Evolutionary conservation across 2,113 vertebrate genomes (phyloP).

Genomic region (Lepus americanus): DNA sequence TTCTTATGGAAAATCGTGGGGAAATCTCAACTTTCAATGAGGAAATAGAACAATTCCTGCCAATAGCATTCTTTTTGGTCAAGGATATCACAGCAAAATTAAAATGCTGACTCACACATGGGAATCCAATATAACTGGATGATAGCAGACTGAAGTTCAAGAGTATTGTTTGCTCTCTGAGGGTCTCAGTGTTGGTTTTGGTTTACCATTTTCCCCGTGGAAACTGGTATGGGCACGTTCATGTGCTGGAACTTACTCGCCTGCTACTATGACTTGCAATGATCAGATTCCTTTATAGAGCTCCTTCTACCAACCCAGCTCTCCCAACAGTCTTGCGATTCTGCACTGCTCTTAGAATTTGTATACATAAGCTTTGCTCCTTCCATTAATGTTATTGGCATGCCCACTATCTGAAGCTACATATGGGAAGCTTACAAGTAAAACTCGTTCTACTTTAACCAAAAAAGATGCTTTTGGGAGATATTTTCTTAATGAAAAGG

Average conservation of each 20-base stretch:
- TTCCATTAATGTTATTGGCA: background rate
- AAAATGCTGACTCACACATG: constrained; percentile 5
- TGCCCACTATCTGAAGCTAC: background rate
- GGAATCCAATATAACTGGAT: background rate
- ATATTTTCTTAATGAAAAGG: constrained; percentile 12
- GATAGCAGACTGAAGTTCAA: background rate
- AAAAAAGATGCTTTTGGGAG: background rate
- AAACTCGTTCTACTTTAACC: constrained; percentile 4
- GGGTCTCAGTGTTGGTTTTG: background rate
- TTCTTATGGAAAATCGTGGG: constrained; percentile 36
- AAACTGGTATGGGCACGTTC: background rate
- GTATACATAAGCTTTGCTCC: background rate
- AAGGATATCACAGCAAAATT: constrained; percentile 11
- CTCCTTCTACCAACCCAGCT: background rate
- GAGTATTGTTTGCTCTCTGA: constrained; percentile 33
- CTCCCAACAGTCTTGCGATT: background rate
- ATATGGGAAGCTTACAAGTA: background rate
- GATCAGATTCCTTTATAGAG: background rate
- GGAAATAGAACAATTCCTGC: constrained; percentile 34
- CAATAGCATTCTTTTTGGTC: background rate
- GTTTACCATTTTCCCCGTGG: background rate
- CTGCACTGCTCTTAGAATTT: background rate
- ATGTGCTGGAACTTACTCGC: background rate
- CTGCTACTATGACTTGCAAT: background rate
- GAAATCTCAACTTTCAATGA: background rate